phyloP scores from a whole-genome alignment of 2,113 vertebrate genomes.

The Chlorocebus sabaeus region DNA sequence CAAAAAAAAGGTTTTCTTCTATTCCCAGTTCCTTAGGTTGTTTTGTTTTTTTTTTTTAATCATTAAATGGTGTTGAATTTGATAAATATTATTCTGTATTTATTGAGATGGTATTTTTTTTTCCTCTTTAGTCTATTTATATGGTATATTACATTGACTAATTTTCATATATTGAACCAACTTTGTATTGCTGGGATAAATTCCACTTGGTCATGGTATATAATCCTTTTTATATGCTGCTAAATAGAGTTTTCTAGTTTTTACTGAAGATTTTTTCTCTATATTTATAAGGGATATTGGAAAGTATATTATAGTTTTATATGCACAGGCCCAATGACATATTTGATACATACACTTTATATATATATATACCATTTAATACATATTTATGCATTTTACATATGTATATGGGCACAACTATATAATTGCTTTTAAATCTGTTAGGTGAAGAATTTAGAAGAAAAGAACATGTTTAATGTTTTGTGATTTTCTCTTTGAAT shows the following conservation, averaged over 20 bases:
- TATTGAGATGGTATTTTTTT: background rate
- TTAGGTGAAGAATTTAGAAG: background rate
- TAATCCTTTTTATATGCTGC: background rate
- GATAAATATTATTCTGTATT: background rate
- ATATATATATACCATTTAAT: background rate
- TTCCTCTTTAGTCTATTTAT: background rate
- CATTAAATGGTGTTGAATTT: background rate
- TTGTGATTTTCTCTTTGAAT: background rate
- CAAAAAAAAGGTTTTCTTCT: background rate
- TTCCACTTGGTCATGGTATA: background rate
- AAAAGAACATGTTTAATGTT: background rate
- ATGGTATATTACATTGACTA: background rate
- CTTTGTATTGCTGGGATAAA: background rate
- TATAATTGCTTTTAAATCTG: background rate
- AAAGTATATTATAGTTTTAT: background rate
- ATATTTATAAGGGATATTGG: background rate
- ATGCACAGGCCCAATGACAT: background rate
- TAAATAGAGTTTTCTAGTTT: background rate
- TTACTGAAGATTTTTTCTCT: background rate
- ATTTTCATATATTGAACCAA: background rate
- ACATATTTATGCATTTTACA: background rate
- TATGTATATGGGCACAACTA: background rate
- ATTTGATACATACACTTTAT: background rate
- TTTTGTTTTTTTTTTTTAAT: background rate
- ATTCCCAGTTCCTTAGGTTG: background rate